These are phyloP conservation scores for Odocoileus hemionus DNA, from an alignment of 2,113 vertebrate species.

Conservation along the genomic window DNA sequence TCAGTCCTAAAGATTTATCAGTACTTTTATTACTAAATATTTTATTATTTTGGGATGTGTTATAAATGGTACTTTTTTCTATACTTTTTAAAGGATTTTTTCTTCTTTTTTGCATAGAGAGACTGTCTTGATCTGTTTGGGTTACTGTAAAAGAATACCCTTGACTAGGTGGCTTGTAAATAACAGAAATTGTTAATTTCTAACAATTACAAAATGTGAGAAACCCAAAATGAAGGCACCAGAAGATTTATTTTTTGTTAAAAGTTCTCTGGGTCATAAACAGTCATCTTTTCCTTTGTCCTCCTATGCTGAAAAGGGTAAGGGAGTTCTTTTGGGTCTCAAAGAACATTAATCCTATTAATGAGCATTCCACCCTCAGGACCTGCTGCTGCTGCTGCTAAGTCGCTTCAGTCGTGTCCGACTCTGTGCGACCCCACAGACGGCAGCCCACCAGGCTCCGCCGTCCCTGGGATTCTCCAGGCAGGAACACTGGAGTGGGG, in stretches of 20 bases:
- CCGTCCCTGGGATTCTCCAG: neutral
- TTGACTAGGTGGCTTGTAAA: neutral
- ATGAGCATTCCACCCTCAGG: neutral
- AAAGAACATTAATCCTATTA: neutral
- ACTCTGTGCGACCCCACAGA: neutral
- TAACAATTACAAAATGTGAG: neutral
- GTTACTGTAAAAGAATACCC: neutral
- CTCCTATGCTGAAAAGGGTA: neutral
- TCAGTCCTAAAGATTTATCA: neutral
- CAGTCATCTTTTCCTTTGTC: neutral
- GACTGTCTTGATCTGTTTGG: neutral
- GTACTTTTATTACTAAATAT: neutral
- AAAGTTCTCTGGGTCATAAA: neutral
- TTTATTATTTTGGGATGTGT: neutral
- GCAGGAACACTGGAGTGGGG: neutral
- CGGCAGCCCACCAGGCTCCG: neutral
- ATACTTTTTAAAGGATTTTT: neutral
- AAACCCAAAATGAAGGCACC: neutral
- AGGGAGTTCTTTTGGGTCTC: neutral
- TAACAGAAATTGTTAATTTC: neutral
- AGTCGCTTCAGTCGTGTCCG: neutral
- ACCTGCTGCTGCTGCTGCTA: no score
- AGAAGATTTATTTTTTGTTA: neutral
- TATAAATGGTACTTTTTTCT: neutral
- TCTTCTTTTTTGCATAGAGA: neutral